Evolutionary conservation across 2,113 vertebrate genomes (phyloP).

Genomic region (Pheucticus melanocephalus): DNA sequence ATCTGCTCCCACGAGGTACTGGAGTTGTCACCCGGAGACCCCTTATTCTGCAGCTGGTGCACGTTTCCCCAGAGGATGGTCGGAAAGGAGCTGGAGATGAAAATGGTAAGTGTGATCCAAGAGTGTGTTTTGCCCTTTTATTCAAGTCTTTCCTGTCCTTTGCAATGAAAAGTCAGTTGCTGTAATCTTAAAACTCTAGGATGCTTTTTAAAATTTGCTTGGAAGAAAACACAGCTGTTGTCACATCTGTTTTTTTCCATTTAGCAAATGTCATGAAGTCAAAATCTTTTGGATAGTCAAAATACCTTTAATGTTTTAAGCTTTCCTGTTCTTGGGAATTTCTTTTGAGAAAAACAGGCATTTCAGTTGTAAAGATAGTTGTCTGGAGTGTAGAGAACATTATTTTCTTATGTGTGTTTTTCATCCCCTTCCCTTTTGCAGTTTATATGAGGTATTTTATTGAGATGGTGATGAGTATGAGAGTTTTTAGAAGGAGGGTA

Average conservation of each 20-base stretch:
- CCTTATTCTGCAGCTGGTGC: conserved; percentile 94
- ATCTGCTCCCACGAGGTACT: conserved; percentile 94
- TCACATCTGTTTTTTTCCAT: neutral
- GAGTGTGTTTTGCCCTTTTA: neutral
- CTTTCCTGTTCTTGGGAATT: neutral
- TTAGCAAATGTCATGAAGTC: neutral
- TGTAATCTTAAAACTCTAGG: neutral
- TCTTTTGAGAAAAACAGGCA: neutral
- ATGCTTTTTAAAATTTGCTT: neutral
- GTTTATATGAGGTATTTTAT: neutral
- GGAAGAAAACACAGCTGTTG: neutral
- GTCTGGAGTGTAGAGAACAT: neutral
- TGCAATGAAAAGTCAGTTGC: neutral
- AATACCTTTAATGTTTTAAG: neutral
- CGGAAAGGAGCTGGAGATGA: conserved; percentile 89
- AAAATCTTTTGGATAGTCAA: neutral
- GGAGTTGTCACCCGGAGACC: conserved; percentile 95
- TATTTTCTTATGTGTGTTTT: neutral
- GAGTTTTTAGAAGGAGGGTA: neutral
- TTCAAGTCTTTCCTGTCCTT: neutral
- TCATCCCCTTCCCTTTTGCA: neutral
- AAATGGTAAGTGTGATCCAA: conserved; percentile 81
- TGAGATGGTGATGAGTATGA: neutral
- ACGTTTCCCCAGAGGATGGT: conserved; percentile 88
- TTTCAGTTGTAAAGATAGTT: neutral